These are phyloP conservation scores for Astatotilapia flaviijosephi DNA, from an alignment of 2,113 vertebrate species.

Conservation along the genomic window DNA sequence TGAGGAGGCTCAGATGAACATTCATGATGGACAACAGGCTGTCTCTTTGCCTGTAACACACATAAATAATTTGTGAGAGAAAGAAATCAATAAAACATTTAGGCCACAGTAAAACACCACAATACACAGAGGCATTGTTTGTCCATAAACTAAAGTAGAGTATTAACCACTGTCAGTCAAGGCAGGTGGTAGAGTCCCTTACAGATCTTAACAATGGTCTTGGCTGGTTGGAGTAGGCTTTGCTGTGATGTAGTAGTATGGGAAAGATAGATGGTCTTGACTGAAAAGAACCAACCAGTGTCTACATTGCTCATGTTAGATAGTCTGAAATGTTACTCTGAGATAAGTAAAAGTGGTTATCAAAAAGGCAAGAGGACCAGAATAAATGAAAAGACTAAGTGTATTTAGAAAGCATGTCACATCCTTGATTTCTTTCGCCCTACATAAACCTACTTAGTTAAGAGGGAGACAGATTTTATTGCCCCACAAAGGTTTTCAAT, in stretches of 20 bases:
- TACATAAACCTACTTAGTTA: not conserved
- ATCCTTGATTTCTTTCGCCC: not conserved
- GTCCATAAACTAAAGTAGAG: not conserved
- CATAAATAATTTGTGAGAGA: not conserved
- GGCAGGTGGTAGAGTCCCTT: not conserved
- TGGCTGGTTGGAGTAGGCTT: not conserved
- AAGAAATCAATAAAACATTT: not conserved
- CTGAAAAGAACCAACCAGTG: not conserved
- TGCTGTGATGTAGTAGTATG: not conserved
- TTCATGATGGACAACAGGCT: constrained; percentile 27
- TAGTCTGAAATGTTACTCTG: not conserved
- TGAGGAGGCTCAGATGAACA: constrained; percentile 39
- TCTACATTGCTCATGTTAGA: not conserved
- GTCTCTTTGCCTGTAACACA: constrained; percentile 47
- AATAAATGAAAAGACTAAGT: not conserved
- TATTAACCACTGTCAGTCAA: not conserved
- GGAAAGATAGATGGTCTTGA: not conserved
- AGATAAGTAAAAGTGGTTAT: not conserved
- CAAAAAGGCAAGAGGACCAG: not conserved
- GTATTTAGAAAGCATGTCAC: not conserved
- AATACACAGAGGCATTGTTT: not conserved
- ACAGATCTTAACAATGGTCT: not conserved
- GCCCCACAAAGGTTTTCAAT: not conserved
- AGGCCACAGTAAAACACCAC: not conserved
- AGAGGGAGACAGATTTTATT: not conserved